phyloP scores from a whole-genome alignment of 2,888 invertebrate genomes.

The Campoletis raptor region DNA sequence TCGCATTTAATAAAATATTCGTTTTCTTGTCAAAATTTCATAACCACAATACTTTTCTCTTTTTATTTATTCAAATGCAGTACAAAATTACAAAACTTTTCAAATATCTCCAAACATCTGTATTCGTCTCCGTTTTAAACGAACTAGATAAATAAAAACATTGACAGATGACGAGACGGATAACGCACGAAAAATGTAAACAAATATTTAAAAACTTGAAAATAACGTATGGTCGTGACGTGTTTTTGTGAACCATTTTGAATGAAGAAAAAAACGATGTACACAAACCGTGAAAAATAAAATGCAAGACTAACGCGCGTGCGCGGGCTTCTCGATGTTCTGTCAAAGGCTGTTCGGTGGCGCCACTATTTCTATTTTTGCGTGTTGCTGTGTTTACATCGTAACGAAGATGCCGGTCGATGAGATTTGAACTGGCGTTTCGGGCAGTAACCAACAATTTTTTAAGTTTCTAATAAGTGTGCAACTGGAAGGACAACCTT shows the following conservation, averaged over 20 bases:
- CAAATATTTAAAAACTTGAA: neutral
- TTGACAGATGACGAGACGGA: neutral
- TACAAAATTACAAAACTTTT: neutral
- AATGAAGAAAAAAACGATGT: neutral
- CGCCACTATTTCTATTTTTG: conserved; percentile 42
- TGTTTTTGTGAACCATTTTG: conserved; percentile 4
- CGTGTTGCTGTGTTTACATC: conserved; percentile 52
- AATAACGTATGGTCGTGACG: neutral
- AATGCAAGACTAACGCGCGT: conserved; percentile 22
- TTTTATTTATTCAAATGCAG: neutral
- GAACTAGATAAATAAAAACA: neutral
- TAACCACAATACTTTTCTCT: conserved; percentile 6
- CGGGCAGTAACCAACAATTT: neutral
- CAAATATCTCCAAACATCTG: neutral
- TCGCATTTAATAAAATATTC: neutral
- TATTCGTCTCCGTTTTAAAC: neutral
- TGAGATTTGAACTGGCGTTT: conserved; percentile 53
- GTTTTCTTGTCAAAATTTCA: neutral
- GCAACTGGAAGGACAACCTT: neutral
- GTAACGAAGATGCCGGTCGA: conserved; percentile 14
- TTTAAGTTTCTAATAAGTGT: neutral
- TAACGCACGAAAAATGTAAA: neutral
- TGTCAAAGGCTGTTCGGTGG: conserved; percentile 29
- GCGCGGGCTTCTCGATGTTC: conserved; percentile 46
- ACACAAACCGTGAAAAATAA: neutral